Conservation (phyloP, 2,888 invertebrate genomes). For the Leptarthrus brevirostris region DNA sequence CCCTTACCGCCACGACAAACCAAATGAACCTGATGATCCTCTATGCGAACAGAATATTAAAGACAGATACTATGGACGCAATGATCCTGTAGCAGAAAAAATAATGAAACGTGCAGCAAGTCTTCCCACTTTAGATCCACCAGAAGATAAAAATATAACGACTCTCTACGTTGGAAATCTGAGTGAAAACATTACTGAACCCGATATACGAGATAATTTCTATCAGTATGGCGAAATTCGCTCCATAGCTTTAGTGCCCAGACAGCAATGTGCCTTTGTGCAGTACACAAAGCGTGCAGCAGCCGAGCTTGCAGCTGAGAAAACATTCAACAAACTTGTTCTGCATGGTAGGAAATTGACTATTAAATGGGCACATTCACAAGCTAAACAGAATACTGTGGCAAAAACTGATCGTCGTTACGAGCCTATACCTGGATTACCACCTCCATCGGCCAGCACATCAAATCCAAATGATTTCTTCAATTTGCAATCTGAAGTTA, state of each 20-base stretch:
- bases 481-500: constrained; percentile 69
- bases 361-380: constrained; percentile 99
- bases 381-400: constrained; percentile 75
- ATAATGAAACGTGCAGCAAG: constrained; percentile 87
- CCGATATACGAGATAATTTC: constrained; percentile 94
- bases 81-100: constrained; percentile 95
- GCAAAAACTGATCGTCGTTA: constrained; percentile 70
- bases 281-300: constrained; percentile 92
- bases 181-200: constrained; percentile 87
- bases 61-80: constrained; percentile 89
- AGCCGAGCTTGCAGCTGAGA: constrained; percentile 94
- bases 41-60: constrained; percentile 92
- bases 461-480: constrained; percentile 74
- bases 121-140: constrained; percentile 94
- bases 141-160: constrained; percentile 95
- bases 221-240: constrained; percentile 99
- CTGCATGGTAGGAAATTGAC: constrained; percentile 87
- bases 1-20: constrained; percentile 93
- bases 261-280: constrained; percentile 97
- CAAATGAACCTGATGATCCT: constrained; percentile 94
- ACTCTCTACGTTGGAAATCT: constrained; percentile 98
- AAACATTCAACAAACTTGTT: constrained; percentile 92
- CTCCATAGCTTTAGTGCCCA: constrained; percentile 88
- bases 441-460: constrained; percentile 73
- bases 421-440: constrained; percentile 83